Evolutionary conservation across 2,113 vertebrate genomes (phyloP).

Genomic region (Pao palembangensis): DNA sequence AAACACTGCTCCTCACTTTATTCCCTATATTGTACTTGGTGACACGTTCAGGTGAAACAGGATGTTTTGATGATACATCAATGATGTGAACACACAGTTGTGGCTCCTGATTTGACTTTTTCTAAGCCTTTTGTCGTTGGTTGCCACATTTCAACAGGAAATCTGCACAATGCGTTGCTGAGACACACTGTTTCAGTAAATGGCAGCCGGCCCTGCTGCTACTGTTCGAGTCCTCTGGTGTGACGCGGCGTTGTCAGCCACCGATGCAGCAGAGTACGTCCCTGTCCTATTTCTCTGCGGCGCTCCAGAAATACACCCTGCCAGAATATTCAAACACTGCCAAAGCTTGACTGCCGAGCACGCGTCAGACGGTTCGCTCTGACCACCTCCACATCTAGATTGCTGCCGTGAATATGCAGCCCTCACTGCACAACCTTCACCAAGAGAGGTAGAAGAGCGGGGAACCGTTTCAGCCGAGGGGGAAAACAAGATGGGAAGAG

Average conservation of each 20-base stretch:
- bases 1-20: no score
- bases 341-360: neutral
- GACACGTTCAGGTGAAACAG: no score
- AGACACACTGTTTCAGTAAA: neutral
- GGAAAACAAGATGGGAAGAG: slow-evolving; percentile 2
- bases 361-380: neutral
- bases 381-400: neutral
- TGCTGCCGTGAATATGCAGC: neutral
- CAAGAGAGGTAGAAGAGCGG: slow-evolving; percentile 9
- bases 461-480: slow-evolving; percentile 13
- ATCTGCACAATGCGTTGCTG: neutral
- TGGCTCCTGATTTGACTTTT: no score
- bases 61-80: no score
- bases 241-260: neutral
- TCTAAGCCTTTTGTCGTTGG: no score
- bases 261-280: neutral
- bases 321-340: neutral
- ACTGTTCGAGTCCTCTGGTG: neutral
- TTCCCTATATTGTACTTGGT: no score
- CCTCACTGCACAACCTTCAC: slow-evolving; percentile 5
- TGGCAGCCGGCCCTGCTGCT: neutral
- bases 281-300: neutral
- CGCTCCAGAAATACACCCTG: neutral
- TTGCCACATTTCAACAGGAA: neutral
- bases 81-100: no score